A percentile compares a stretch with the other conserved stretches of the same genome.
These are phyloP conservation scores for Micrastur ruficollis DNA, from an alignment of 2,797 vertebrate genomes.

Conservation along the genomic window DNA sequence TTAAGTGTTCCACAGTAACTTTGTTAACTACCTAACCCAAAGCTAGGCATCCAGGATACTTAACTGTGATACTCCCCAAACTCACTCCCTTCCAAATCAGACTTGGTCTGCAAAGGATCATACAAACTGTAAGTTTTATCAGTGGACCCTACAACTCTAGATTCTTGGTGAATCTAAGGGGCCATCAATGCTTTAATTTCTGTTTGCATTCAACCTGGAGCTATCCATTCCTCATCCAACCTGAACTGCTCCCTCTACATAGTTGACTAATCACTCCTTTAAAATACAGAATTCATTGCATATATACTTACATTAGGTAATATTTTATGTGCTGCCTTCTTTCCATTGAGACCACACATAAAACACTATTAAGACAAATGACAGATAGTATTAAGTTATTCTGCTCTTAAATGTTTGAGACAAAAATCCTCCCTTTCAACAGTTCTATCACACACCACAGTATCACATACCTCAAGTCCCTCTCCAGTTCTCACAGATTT, in stretches of 20 bases:
- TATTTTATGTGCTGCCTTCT: neutral
- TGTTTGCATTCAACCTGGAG: neutral
- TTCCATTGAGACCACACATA: neutral
- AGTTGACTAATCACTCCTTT: neutral
- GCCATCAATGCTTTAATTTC: neutral
- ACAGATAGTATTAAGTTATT: neutral
- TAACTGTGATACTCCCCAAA: neutral
- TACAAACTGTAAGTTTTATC: accelerated
- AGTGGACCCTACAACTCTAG: neutral
- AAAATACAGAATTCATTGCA: neutral
- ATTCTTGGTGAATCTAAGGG: neutral
- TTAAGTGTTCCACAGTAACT: neutral
- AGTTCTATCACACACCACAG: neutral
- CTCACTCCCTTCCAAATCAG: neutral
- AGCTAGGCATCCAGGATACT: neutral
- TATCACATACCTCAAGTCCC: neutral
- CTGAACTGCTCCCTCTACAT: neutral
- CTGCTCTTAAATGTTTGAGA: neutral
- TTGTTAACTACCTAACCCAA: neutral
- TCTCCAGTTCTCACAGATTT: neutral
- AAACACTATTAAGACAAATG: neutral
- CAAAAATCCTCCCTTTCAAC: neutral
- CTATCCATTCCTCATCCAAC: neutral
- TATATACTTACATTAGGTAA: neutral
- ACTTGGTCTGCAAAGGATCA: neutral